Evolutionary conservation across 1,140 invertebrate genomes (phyloP), one percentile per base, ranked within the genome.

Genomic region (Drosophila parvula): DNA sequence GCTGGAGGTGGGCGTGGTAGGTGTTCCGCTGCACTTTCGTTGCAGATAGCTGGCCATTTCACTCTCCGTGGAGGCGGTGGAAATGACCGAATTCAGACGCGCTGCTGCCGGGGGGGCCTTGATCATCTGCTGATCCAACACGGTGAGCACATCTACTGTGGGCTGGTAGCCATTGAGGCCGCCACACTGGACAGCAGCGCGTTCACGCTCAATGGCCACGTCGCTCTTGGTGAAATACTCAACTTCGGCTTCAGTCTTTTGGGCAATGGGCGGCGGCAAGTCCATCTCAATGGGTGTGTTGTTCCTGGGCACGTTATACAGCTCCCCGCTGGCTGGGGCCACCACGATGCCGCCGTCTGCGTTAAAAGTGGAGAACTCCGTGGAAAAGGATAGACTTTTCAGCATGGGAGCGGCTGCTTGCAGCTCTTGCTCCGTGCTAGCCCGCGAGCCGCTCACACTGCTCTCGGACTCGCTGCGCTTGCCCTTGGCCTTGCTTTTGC

Each of bases 271-370:
- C 18, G 79, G 74, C 18, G 67, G 74, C 70, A 79, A 18, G 9
- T 88, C 69, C 30, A 90, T 74, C 12, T 86, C 71, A 27, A 90
- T 74, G 12, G 93, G 92, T 43, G 90, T 92, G 70, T 94, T 94
- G 65, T 93, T 94, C 4, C 90, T 93, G 0, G 94, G 94, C 22
- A 94, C 93, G 84, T 94, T 94, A 64, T 94, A 94, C 14, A 93
- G 16, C 14, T 81, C 78, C 1, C 75, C 77, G 7, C 40, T 22
- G 11, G 32, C 56, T 18, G 44, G 14, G 28, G 41, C 28, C 9
- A 47, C 60, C 16, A 22, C 36, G 4, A 30, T 10, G 18, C 28
- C 65, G 28, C 57, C 47, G 22, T 86, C 84, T 10, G 77, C 77
- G 69, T 79, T 81, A 8, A 89, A 77, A 2, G 76, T 89, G 16